Evolutionary conservation across 92 coral and sea anemone species (phyloP), one percentile per base, ranked within the genome.

Genomic region (Palythoa heliodiscus): DNA sequence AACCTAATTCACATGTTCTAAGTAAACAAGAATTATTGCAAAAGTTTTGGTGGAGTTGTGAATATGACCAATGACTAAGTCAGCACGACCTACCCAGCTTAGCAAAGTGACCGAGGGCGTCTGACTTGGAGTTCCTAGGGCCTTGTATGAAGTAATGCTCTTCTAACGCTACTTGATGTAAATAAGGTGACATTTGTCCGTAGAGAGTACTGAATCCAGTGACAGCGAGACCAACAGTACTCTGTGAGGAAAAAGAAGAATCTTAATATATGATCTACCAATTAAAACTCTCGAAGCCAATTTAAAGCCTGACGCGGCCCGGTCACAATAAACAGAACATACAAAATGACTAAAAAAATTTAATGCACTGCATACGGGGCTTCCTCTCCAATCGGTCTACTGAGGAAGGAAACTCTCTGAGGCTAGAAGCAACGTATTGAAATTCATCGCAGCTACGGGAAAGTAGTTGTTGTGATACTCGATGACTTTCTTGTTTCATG

Each of bases 81-180:
- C 10, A 0, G 37, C 39, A 54, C 15, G 1, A 58, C 84, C 23
- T 89, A 93, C 97, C 97, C 11, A 93, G 90, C 68, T 83, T 91
- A 22, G 87, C 86, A 83, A 93, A 93, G 83, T 91, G 87, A 17
- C 77, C 64, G 24, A 93, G 81, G 20, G 86, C 91, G 22, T 93
- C 97, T 74, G 83, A 77, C 67, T 87, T 87, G 23, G 85, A 64
- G 76, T 87, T 70, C 13, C 82, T 77, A 10, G 93, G 95, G 20
- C 97, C 95, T 83, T 88, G 93, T 15, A 93, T 48, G 14, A 93
- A 89, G 82, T 93, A 93, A 82, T 93, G 95, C 58, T 93, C 97
- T 72, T 91, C 97, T 16, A 93, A 90, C 5, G 90, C 88, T n/a
- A 91, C 80, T 64, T 91, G 79, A 53, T 89, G 93, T 77, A 93